Conservation (phyloP, 2,797 vertebrate genomes). For the Hozukius guyotensis region DNA sequence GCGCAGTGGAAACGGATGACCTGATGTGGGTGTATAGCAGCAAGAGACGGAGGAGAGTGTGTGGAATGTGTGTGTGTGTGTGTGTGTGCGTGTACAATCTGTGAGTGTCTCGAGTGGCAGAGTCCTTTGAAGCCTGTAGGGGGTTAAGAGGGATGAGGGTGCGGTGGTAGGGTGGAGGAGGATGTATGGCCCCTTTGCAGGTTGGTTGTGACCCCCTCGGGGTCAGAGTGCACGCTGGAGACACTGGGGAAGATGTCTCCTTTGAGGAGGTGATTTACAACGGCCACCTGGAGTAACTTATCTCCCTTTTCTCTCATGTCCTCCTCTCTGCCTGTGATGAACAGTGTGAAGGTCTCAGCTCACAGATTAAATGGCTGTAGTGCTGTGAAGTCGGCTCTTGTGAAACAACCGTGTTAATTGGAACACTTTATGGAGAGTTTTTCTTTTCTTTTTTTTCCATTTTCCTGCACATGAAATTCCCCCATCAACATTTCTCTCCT, state of each 20-base stretch:
- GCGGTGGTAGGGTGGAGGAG: conserved; percentile 47
- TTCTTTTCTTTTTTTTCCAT: background rate
- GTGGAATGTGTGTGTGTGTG: background rate
- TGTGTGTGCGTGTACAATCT: background rate
- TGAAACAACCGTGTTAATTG: conserved; percentile 30
- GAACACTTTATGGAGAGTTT: background rate
- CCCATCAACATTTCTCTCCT: background rate
- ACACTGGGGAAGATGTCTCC: conserved; percentile 68
- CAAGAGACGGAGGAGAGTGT: conserved; percentile 6
- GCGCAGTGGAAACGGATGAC: conserved; percentile 48
- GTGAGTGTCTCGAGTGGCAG: conserved; percentile 47
- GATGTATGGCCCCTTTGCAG: conserved; percentile 72
- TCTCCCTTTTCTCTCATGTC: conserved; percentile 44
- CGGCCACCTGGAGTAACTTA: conserved; percentile 79
- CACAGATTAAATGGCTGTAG: conserved; percentile 28
- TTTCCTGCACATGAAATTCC: conserved; percentile 26
- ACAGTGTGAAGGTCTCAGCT: conserved; percentile 32
- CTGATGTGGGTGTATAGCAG: conserved; percentile 29
- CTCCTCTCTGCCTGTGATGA: conserved; percentile 17
- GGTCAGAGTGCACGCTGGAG: conserved; percentile 69
- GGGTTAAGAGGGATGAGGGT: conserved; percentile 63
- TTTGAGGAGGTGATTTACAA: conserved; percentile 77
- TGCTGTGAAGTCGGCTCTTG: conserved; percentile 24
- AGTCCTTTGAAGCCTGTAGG: conserved; percentile 77
- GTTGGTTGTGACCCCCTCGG: conserved; percentile 61